phyloP scores from a whole-genome alignment of 1,140 invertebrate species.

The Mylabris phalerata region DNA sequence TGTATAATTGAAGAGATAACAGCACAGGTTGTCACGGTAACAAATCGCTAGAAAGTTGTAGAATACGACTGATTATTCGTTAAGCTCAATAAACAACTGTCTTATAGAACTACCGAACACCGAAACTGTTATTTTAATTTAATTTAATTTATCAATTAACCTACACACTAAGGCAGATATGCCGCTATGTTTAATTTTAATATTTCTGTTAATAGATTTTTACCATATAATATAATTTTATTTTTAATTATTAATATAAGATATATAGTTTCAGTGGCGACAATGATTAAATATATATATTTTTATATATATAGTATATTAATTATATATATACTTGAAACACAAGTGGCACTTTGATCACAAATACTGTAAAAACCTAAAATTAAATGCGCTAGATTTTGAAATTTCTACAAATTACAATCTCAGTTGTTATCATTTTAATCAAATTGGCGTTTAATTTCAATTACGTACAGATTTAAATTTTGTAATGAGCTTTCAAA shows the following conservation, averaged over 20 bases:
- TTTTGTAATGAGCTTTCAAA: no score
- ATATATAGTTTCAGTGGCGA: constrained; percentile 40
- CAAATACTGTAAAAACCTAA: constrained; percentile 42
- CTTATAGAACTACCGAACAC: constrained; percentile 39
- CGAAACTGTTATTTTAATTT: constrained; percentile 19
- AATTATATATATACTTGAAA: constrained; percentile 37
- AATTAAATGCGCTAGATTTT: neutral
- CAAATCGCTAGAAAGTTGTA: no score
- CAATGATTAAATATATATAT: constrained; percentile 35
- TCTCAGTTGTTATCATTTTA: no score
- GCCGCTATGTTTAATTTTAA: constrained; percentile 6
- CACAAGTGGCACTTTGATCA: constrained; percentile 43
- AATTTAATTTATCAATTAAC: constrained; percentile 6
- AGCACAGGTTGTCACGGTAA: no score
- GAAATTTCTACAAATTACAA: no score
- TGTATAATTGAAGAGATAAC: no score
- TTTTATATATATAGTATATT: no score
- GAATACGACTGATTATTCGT: neutral
- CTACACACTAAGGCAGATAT: constrained; percentile 32
- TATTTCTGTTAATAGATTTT: constrained; percentile 30
- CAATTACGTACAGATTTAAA: no score
- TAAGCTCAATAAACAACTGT: constrained; percentile 31
- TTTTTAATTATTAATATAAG: constrained; percentile 25
- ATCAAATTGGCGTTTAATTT: constrained; percentile 20
- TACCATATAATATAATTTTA: constrained; percentile 36